Conservation (phyloP, 53 echinoderm and acorn worm genomes). For the Paracentrotus lividus region DNA sequence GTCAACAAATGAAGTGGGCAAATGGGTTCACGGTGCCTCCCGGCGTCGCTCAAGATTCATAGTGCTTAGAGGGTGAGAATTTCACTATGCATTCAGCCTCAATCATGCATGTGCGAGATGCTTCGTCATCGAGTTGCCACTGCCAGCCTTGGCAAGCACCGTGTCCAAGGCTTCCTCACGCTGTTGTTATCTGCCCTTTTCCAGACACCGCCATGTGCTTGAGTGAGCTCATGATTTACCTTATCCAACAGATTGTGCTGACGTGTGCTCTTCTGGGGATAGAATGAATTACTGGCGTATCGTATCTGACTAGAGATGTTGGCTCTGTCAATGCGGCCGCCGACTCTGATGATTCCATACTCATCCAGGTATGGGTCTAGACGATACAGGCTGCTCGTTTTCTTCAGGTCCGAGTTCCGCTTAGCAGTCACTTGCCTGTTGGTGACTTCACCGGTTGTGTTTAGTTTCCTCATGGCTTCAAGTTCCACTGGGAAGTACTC, state of each 20-base stretch:
- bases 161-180: background rate
- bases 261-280: constrained; percentile 70
- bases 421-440: background rate
- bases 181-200: background rate
- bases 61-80: constrained; percentile 69
- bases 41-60: background rate
- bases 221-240: constrained; percentile 52
- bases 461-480: background rate
- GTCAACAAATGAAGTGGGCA: constrained; percentile 73
- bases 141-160: constrained; percentile 52
- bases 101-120: constrained; percentile 67
- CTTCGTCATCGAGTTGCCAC: constrained; percentile 79
- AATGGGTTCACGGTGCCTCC: constrained; percentile 57
- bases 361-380: constrained; percentile 75
- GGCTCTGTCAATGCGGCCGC: constrained; percentile 64
- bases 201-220: constrained; percentile 67
- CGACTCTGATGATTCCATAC: constrained; percentile 67
- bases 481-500: background rate
- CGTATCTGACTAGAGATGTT: constrained; percentile 42
- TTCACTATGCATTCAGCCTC: constrained; percentile 71
- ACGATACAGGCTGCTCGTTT: constrained; percentile 1
- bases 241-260: constrained; percentile 70
- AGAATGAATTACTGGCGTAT: constrained; percentile 70
- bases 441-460: background rate
- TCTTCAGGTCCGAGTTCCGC: background rate